These are phyloP conservation scores for Rhopalosiphum maidis DNA, from an alignment of 1,140 invertebrate genomes.

Conservation along the genomic window DNA sequence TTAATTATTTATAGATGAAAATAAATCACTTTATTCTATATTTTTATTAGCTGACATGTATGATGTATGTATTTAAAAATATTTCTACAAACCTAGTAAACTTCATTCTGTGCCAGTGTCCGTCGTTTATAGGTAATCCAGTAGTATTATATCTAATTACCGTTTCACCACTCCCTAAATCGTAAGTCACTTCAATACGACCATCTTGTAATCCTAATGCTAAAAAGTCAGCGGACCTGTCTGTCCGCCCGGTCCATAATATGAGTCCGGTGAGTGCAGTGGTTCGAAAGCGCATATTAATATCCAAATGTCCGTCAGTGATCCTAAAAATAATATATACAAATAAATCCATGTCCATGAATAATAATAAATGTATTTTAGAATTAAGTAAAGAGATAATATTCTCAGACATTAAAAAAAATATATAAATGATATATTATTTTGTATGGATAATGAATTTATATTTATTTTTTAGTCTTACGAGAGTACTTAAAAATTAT, in stretches of 20 bases:
- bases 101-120: conserved; percentile 88
- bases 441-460: background rate
- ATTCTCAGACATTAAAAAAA: background rate
- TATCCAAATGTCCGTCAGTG: conserved; percentile 78
- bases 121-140: conserved; percentile 79
- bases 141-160: conserved; percentile 83
- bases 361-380: background rate
- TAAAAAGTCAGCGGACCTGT: conserved; percentile 73
- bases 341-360: background rate
- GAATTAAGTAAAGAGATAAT: background rate
- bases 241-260: conserved; percentile 86
- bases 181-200: conserved; percentile 74
- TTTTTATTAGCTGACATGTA: background rate
- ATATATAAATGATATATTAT: background rate
- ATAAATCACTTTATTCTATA: background rate
- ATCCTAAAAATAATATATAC: conserved; percentile 67
- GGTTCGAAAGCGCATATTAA: conserved; percentile 80
- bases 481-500: background rate
- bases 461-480: background rate
- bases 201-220: conserved; percentile 84
- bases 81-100: conserved; percentile 76
- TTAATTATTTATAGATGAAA: background rate
- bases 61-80: background rate
- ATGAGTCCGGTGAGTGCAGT: conserved; percentile 76
- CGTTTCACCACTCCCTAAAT: conserved; percentile 79